A percentile compares a stretch with the other conserved stretches of the same genome.
phyloP scores from a whole-genome alignment of 53 echinoderm and acorn worm genomes.

The Stichopus horrens region DNA sequence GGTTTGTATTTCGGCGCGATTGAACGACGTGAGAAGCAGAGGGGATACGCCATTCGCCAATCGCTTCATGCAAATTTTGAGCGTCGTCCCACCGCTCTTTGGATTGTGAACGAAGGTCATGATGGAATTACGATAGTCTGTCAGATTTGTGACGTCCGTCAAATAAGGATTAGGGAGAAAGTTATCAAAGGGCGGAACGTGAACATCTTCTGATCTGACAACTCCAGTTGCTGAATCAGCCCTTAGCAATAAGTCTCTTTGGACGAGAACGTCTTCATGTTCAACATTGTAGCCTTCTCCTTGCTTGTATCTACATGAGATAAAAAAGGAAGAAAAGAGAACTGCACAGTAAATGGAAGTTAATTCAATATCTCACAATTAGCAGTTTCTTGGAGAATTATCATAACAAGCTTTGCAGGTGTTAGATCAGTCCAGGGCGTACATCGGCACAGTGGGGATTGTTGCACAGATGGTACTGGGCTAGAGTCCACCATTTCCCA shows the following conservation, averaged over 20 bases:
- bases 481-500: no score
- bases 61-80: background rate
- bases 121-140: conserved; percentile 1
- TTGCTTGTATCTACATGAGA: background rate
- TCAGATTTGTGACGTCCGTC: background rate
- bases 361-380: no score
- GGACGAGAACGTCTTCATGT: background rate
- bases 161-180: background rate
- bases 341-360: background rate
- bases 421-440: no score
- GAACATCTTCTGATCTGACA: background rate
- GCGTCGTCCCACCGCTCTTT: conserved; percentile 35
- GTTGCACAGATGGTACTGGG: no score
- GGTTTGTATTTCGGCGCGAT: background rate
- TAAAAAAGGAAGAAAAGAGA: background rate
- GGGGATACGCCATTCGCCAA: background rate
- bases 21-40: conserved; percentile 3
- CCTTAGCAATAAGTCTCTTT: background rate
- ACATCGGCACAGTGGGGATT: no score
- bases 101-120: conserved; percentile 27
- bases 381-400: no score
- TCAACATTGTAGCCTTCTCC: background rate
- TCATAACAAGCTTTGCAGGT: no score
- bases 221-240: background rate
- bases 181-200: background rate